These are phyloP conservation scores for Tanypteryx hageni DNA, from an alignment of 2,888 invertebrate species.

Conservation along the genomic window DNA sequence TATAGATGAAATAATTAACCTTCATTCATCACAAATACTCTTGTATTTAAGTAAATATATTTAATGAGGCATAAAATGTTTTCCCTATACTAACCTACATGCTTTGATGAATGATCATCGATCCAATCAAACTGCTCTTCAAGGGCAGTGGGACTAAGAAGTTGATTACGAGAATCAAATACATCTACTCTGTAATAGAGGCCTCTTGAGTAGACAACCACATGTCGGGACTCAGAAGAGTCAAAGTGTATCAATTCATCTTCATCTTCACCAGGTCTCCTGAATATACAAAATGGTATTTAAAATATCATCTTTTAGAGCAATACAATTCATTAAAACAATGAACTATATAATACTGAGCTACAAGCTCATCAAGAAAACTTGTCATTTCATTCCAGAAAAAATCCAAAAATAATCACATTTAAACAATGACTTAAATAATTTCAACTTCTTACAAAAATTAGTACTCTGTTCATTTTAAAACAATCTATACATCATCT, in stretches of 20 bases:
- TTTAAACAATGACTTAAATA: background rate
- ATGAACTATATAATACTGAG: too few relatives aligned
- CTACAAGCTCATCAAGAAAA: too few relatives aligned
- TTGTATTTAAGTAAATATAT: background rate
- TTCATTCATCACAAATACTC: background rate
- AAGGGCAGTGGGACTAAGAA: constrained; percentile 73
- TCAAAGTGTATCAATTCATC: constrained; percentile 74
- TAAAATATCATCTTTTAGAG: too few relatives aligned
- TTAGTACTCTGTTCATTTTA: too few relatives aligned
- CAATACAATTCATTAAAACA: too few relatives aligned
- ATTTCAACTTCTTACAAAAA: background rate
- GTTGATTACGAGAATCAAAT: constrained; percentile 73
- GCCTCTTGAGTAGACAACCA: constrained; percentile 74
- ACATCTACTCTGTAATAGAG: constrained; percentile 74
- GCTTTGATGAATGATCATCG: constrained; percentile 73
- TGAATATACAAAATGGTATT: constrained; percentile 67
- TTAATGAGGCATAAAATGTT: background rate
- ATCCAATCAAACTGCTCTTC: constrained; percentile 75
- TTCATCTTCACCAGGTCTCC: constrained; percentile 75
- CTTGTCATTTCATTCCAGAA: background rate
- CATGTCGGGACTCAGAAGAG: constrained; percentile 74
- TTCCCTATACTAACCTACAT: constrained; percentile 70
- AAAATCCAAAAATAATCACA: background rate
- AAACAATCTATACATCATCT: too few relatives aligned
- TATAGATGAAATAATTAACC: too few relatives aligned